A percentile compares a stretch with the other conserved stretches of the same genome.
These are phyloP conservation scores for Pterois miles DNA, from an alignment of 2,797 vertebrate species.

Conservation along the genomic window DNA sequence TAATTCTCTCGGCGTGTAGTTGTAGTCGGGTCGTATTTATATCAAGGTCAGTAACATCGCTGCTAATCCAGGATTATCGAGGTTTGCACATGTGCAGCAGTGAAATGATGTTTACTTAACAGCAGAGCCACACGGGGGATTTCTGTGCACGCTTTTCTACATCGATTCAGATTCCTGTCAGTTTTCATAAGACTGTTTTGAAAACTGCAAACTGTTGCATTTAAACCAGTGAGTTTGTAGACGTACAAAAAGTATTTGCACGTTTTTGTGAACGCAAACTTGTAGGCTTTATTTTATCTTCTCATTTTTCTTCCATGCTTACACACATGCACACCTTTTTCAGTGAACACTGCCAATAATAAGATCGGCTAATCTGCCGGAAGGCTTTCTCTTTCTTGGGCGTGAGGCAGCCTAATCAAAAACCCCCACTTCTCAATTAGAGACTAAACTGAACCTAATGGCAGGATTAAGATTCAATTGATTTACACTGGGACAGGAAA, in stretches of 20 bases:
- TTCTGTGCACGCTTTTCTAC: conserved; percentile 1
- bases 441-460: conserved; percentile 44
- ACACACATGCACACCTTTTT: conserved; percentile 8
- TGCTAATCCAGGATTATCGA: conserved; percentile 45
- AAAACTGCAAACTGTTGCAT: conserved; percentile 2
- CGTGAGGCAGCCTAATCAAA: conserved; percentile 46
- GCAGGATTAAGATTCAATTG: conserved; percentile 61
- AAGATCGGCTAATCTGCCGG: conserved; percentile 16
- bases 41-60: conserved; percentile 17
- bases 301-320: neutral
- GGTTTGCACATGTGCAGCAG: conserved; percentile 11
- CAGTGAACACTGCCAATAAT: conserved; percentile 15
- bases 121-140: neutral
- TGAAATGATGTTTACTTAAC: conserved; percentile 18
- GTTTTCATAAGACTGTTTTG: neutral
- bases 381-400: conserved; percentile 38
- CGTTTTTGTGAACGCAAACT: neutral
- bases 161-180: conserved; percentile 11
- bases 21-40: neutral
- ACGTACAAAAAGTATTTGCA: neutral
- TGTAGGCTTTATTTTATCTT: neutral
- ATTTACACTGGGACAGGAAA: conserved; percentile 49
- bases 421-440: conserved; percentile 56
- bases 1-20: neutral
- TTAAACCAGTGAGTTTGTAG: neutral